Conservation (phyloP, 2,113 vertebrate species). For the Petroica traversi region DNA sequence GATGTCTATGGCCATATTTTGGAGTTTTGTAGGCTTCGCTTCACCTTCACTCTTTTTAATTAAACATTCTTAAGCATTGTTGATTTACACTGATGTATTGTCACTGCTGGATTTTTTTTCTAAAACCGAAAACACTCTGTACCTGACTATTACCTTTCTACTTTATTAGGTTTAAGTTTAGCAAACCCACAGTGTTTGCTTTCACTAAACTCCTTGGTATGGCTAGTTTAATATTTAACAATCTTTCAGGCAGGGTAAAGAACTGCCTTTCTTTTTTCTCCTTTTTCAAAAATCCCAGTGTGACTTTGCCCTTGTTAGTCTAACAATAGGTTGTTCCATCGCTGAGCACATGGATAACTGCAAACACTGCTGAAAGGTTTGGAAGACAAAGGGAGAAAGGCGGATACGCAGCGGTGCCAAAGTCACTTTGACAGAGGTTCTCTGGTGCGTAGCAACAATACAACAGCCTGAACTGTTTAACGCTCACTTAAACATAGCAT, state of each 20-base stretch:
- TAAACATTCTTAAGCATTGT: neutral
- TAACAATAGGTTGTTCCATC: conserved; percentile 56
- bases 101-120: neutral
- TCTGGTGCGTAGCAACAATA: conserved; percentile 55
- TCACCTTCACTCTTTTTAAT: neutral
- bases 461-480: conserved; percentile 64
- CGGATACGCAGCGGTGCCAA: neutral
- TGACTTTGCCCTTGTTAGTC: conserved; percentile 50
- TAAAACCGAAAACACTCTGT: neutral
- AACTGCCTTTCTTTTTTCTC: neutral
- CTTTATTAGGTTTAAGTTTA: conserved; percentile 33
- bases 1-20: neutral
- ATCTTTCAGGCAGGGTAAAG: conserved; percentile 33
- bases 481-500: conserved; percentile 69
- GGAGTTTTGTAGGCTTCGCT: neutral
- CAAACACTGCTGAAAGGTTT: conserved; percentile 25
- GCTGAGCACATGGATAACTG: conserved; percentile 58
- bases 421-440: conserved; percentile 58
- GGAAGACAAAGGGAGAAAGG: conserved; percentile 46
- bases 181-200: conserved; percentile 35
- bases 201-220: conserved; percentile 30
- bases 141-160: conserved; percentile 18
- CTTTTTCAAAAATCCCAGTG: neutral
- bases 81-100: neutral
- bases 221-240: conserved; percentile 61